These are phyloP conservation scores for Troides helena DNA, from an alignment of 2,888 invertebrate genomes.

Conservation along the genomic window DNA sequence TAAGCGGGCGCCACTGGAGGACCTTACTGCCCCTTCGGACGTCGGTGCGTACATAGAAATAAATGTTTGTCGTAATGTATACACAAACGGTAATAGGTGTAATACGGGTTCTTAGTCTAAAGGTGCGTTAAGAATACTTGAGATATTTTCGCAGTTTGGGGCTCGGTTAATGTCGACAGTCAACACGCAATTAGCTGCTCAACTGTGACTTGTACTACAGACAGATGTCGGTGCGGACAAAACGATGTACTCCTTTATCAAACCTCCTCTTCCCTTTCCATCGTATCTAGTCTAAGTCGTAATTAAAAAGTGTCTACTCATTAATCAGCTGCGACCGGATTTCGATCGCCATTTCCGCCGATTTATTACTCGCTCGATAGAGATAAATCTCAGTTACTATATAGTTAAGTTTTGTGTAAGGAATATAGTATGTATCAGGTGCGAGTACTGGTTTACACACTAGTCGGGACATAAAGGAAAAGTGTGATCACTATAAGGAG, in stretches of 20 bases:
- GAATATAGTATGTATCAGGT: no score
- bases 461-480: no score
- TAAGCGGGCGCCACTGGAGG: no score
- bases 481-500: no score
- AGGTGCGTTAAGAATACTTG: constrained; percentile 44
- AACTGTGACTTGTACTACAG: constrained; percentile 54
- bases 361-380: constrained; percentile 65
- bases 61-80: no score
- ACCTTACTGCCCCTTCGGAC: no score
- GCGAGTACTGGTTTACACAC: no score
- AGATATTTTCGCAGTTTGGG: constrained; percentile 58
- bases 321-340: constrained; percentile 56
- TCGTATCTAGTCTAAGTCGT: constrained; percentile 40
- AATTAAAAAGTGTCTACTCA: constrained; percentile 65
- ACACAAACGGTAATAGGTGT: no score
- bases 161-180: constrained; percentile 52
- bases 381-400: constrained; percentile 9
- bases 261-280: background rate
- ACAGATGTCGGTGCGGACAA: constrained; percentile 45
- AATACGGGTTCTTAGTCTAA: no score
- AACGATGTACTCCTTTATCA: constrained; percentile 30
- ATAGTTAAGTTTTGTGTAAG: background rate
- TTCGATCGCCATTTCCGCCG: constrained; percentile 55
- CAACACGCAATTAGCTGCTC: constrained; percentile 62
- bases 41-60: no score